Conservation (phyloP, 2,113 vertebrate species). For the Nyctibius bracteatus region DNA sequence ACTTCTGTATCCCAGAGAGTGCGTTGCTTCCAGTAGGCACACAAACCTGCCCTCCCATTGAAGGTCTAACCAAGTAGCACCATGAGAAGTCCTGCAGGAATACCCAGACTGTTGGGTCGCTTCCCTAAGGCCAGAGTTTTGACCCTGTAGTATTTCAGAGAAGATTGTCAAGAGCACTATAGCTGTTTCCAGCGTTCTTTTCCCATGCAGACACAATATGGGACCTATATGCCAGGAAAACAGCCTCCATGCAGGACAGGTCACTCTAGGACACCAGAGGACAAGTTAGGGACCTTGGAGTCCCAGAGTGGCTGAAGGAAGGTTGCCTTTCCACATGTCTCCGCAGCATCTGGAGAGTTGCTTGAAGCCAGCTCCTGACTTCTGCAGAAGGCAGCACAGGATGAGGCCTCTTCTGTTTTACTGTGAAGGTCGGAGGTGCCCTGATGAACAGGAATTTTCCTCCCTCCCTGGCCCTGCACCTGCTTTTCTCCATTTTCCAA, state of each 20-base stretch:
- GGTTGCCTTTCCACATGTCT: not conserved
- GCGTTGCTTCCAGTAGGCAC: not conserved
- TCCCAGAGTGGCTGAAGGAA: accelerated
- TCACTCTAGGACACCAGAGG: not conserved
- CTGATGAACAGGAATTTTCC: not conserved
- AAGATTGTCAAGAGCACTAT: not conserved
- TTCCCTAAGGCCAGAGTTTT: not conserved
- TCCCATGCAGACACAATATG: not conserved
- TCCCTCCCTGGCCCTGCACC: not conserved
- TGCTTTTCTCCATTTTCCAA: slow-evolving; percentile 16
- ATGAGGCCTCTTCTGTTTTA: not conserved
- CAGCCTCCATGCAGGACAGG: not conserved
- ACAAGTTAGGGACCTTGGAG: not conserved
- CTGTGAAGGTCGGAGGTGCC: not conserved
- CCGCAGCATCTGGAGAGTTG: not conserved
- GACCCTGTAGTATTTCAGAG: not conserved
- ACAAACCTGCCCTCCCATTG: accelerated
- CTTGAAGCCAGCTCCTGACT: not conserved
- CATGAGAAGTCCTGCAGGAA: not conserved
- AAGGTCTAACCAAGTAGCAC: not conserved
- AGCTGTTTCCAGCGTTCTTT: not conserved
- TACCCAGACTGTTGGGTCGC: not conserved
- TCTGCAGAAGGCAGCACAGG: slow-evolving; percentile 18
- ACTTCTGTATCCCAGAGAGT: not conserved
- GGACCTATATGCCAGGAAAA: not conserved